Conservation (phyloP, 2,113 vertebrate species). For the Grantiella picta region DNA sequence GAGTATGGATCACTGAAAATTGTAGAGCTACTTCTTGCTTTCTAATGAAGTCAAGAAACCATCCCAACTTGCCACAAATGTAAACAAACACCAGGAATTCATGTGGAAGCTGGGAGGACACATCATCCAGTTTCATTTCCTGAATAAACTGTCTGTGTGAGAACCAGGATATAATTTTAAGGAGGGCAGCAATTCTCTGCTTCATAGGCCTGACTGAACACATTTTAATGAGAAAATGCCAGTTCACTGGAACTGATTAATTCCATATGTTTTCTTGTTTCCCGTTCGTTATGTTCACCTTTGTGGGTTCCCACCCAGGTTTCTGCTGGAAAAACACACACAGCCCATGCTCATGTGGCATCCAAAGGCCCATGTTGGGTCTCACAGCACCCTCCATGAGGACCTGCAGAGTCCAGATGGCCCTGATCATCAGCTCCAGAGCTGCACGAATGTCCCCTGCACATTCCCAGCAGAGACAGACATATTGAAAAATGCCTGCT, state of each 20-base stretch:
- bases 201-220: not conserved
- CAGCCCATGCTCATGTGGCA: not conserved
- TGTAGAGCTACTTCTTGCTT: not conserved
- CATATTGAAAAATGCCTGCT: not conserved
- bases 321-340: not conserved
- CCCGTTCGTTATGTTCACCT: not conserved
- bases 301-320: not conserved
- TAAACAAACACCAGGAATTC: conserved; percentile 7
- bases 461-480: not conserved
- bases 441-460: fast-evolving
- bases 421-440: not conserved
- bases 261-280: not conserved
- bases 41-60: not conserved
- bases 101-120: not conserved
- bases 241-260: conserved; percentile 1
- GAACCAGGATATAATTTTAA: conserved; percentile 10
- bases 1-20: not conserved
- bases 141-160: conserved; percentile 15
- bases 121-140: not conserved
- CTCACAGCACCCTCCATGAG: fast-evolving
- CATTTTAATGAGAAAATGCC: conserved; percentile 23
- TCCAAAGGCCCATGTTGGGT: fast-evolving
- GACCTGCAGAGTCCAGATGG: fast-evolving
- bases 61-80: not conserved
- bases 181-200: not conserved